These are phyloP conservation scores for Stegostoma tigrinum DNA, from an alignment of 2,113 vertebrate genomes.

Conservation along the genomic window DNA sequence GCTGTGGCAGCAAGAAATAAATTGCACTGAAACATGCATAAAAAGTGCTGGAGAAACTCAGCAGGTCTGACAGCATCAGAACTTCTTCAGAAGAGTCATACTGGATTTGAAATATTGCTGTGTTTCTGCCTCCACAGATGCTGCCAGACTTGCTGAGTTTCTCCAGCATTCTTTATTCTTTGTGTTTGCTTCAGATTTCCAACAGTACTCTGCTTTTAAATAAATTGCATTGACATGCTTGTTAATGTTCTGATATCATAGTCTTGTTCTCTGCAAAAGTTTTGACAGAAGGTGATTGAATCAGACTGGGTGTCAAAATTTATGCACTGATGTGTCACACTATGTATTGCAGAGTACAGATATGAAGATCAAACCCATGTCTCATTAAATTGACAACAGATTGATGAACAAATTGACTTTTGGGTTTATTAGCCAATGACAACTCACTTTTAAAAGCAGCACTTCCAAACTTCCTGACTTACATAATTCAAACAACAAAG, in stretches of 20 bases:
- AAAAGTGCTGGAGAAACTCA: too few relatives aligned
- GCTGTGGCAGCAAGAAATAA: constrained; percentile 15
- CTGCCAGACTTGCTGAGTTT: too few relatives aligned
- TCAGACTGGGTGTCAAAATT: neutral
- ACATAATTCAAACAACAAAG: neutral
- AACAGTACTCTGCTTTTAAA: neutral
- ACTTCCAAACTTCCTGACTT: neutral
- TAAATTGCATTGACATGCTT: constrained; percentile 20
- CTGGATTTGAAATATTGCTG: too few relatives aligned
- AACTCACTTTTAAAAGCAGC: neutral
- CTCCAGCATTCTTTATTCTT: too few relatives aligned
- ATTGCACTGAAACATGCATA: neutral
- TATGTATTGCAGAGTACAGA: neutral
- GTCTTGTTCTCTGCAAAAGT: neutral
- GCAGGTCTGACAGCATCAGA: too few relatives aligned
- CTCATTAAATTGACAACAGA: neutral
- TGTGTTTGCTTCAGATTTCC: too few relatives aligned
- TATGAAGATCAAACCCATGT: neutral
- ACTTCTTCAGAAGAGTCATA: too few relatives aligned
- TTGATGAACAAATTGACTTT: neutral
- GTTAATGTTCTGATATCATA: neutral
- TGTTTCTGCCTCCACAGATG: too few relatives aligned
- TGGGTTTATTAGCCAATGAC: neutral
- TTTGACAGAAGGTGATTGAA: neutral
- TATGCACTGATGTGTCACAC: neutral